Evolutionary conservation across 1,140 invertebrate species (phyloP), one percentile per base, ranked within the genome.

Genomic region (Procambarus virginalis): DNA sequence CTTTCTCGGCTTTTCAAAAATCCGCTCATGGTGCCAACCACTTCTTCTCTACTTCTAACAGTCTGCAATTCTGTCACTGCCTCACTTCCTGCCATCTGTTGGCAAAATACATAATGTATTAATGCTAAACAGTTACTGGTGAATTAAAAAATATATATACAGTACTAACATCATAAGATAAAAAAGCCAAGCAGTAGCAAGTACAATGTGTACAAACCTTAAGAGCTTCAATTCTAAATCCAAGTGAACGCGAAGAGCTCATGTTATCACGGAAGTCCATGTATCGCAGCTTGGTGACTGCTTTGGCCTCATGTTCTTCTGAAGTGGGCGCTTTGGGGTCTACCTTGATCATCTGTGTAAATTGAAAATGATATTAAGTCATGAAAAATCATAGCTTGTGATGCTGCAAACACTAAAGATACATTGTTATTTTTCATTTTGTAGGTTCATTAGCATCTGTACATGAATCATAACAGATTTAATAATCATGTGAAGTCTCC

Each of bases 141-240:
- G 60, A 20, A 64, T 5, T 4, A 17, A 20, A 17, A 64, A 64
- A 64, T 64, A 5, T 20, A 55, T 55, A 6, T 55, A 55, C 51
- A 9, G 6, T 55, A 3, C 51, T 55, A 12, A 34, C 12, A 5
- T 55, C 51, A 55, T 12, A 55, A 55, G 12, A 8, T 55, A 55
- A 55, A 55, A 55, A 55, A 8, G 12, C 34, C 34, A 34, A 34
- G 8, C 51, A 55, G 8, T 80, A 34, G 48, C n/a, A 78, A 48
- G 55, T 80, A 73, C 76, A 49, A 10, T 51, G 46, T 58, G 17
- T 17, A 83, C 22, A n/a, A 93, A 96, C 96, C 94, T 98, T 98
- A 94, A 99, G 96, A 45, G 98, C 99, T 94, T 99, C 99, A 91
- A 99, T 98, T 91, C 99, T 95, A 93, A 99, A 99, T 2, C 98